Base-by-base conservation (phyloP, 2,113 vertebrate species). In the Calidris pygmaea region DNA sequence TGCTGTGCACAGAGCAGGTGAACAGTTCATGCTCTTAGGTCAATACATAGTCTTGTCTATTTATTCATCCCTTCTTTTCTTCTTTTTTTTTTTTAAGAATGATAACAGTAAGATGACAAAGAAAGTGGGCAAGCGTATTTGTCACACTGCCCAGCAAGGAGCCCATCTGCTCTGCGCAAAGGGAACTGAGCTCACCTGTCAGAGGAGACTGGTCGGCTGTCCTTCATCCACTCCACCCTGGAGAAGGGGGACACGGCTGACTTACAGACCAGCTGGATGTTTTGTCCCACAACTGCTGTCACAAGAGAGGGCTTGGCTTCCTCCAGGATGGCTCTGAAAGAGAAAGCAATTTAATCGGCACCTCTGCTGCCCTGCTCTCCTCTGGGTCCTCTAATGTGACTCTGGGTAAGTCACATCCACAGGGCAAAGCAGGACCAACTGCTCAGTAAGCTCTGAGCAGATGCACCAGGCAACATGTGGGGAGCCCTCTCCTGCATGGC, bases 201-300 rank as follows among this genome's bases (percentile, higher is more conserved):
- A 48, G 98, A 98, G 3, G 98, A 98, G 71, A 99, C 35, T 0
- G 97, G 96, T n/a, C 9, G 52, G 17, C 98, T 97, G 0, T 99
- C 98, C 95, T 98, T 98, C 89, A 98, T 98, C 99, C 99, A 99
- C 86, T 98, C 98, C 60, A 98, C 97, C 13, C 81, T 92, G 39
- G 98, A 89, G 7, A 97, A 98, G 11, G 93, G 97, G 37, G 98
- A 98, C 15, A 96, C 47, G 4, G 93, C 97, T 3, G 97, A 97
- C 47, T 98, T 98, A 96, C 99, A 99, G 78, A 98, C 97, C 92
- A 99, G 97, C 65, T 98, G 98, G 18, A 98, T 97, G 2, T 94
- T 98, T 97, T 99, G 99, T 37, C 99, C 99, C 50, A 93, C 85
- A 2, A 87, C 81, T 18, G 98, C 99, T 85, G 99, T 99, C 93